Percentiles rank a stretch among this genome's conserved stretches.
These are phyloP conservation scores for Ganaspis sp. DNA, from an alignment of 1,140 invertebrate species.

Conservation along the genomic window DNA sequence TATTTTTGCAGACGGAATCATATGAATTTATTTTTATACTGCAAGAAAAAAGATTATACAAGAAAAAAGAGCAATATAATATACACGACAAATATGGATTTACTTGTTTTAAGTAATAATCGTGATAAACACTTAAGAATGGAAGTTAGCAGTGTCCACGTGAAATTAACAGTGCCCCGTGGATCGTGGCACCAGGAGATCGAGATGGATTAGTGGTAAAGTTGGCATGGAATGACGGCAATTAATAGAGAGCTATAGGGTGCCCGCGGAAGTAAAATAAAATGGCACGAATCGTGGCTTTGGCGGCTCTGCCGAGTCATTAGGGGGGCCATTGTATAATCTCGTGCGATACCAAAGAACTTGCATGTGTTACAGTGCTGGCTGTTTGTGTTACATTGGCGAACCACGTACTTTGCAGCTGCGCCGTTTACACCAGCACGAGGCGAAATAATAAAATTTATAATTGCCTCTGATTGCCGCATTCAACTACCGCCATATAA, in stretches of 20 bases:
- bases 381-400: slow-evolving; percentile 8
- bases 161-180: slow-evolving; percentile 17
- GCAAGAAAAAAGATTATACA: not conserved
- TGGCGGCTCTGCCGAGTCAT: slow-evolving; percentile 71
- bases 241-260: slow-evolving; percentile 74
- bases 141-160: not conserved
- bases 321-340: slow-evolving; percentile 68
- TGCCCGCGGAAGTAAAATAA: slow-evolving; percentile 74
- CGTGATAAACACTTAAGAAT: not conserved
- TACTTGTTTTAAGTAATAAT: too few species aligned
- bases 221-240: slow-evolving; percentile 70
- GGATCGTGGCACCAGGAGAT: slow-evolving; percentile 42
- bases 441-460: slow-evolving; percentile 65
- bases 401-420: slow-evolving; percentile 56
- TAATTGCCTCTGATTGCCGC: slow-evolving; percentile 65
- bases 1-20: too few species aligned
- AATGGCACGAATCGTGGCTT: slow-evolving; percentile 67
- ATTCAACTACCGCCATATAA: slow-evolving; percentile 49
- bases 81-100: not conserved
- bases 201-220: slow-evolving; percentile 71
- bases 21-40: too few species aligned
- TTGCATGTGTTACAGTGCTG: slow-evolving; percentile 46
- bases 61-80: not conserved
- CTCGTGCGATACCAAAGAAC: slow-evolving; percentile 65
- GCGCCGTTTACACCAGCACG: slow-evolving; percentile 47